phyloP scores from a whole-genome alignment of 2,113 vertebrate genomes.

The Ginglymostoma cirratum region DNA sequence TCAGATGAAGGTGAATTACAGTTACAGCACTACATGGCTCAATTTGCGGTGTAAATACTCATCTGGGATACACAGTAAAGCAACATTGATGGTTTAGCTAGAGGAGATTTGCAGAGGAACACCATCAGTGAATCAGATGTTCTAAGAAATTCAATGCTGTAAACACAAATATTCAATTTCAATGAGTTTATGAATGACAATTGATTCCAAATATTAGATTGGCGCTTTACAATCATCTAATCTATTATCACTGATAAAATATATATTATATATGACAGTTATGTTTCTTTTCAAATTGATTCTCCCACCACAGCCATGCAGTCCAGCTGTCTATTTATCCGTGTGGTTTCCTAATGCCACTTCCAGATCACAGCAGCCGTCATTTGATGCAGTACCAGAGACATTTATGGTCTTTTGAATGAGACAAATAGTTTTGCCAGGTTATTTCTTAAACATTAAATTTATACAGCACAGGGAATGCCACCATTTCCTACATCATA shows the following conservation, averaged over 20 bases:
- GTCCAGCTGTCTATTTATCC: background rate
- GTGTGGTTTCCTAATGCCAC: background rate
- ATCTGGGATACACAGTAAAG: background rate
- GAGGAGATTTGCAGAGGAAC: background rate
- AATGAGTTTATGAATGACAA: background rate
- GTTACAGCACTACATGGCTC: background rate
- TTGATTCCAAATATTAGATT: background rate
- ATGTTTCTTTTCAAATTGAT: slow-evolving; percentile 24
- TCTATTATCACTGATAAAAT: slow-evolving; percentile 31
- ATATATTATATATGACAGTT: slow-evolving; percentile 25
- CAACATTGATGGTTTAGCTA: background rate
- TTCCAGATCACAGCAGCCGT: background rate
- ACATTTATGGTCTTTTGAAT: background rate
- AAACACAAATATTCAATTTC: background rate
- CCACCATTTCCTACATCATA: slow-evolving; percentile 3
- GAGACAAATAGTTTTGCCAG: background rate
- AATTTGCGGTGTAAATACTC: background rate
- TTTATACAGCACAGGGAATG: background rate
- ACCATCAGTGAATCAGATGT: background rate
- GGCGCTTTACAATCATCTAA: slow-evolving; percentile 14
- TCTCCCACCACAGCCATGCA: background rate
- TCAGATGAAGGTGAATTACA: background rate
- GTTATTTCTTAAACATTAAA: slow-evolving; percentile 11
- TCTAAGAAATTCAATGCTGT: background rate
- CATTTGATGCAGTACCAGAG: background rate